Base-by-base conservation (phyloP, 2,113 vertebrate species). In the Podilymbus podiceps region DNA sequence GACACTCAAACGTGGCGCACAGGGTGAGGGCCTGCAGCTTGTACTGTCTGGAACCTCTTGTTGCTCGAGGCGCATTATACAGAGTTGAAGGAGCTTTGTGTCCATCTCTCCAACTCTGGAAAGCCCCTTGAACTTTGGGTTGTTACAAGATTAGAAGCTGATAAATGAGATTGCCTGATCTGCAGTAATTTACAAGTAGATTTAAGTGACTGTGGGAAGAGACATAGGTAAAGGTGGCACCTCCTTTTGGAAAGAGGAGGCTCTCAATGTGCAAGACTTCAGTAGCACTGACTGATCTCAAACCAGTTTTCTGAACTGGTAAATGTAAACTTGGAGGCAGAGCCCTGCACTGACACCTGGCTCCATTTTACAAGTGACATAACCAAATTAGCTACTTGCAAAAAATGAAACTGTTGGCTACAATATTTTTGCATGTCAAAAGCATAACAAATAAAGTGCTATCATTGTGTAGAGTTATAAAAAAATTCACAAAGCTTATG, bases 31-130 rank as follows among this genome's bases (percentile, higher is more conserved):
- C 7, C 62, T 15, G 49, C 27, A 72, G 25, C 58, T 53, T 40
- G 9, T 20, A 3, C 17, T 31, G 44, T 15, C 49, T 0, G 2
- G 11, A 47, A 22, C 8, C 27, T 50, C 56, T 15, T 9, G 16
- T 4, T 46, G 62, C 38, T 23, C 56, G 11, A 40, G 81, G 82
- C 2, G 0, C 68, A 6, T 53, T 3, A 11, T 0, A 9, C 15
- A 40, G 47, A 79, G 42, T 0, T 66, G 30, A 64, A 55, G 38
- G 22, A 83, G 46, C 38, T 85, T 14, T 31, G 19, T 19, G 4
- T 66, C 55, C 59, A 38, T 24, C 44, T 31, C 35, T 24, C 52
- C 30, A 9, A 38, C 28, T 40, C 63, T 53, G 42, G 35, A 44
- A 86, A 53, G 24, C 2, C 6, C 35, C 55, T n/a, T 19, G 35